A percentile compares a stretch with the other conserved stretches of the same genome.
phyloP scores from a whole-genome alignment of 2,888 invertebrate species.

The Eilema caniola region DNA sequence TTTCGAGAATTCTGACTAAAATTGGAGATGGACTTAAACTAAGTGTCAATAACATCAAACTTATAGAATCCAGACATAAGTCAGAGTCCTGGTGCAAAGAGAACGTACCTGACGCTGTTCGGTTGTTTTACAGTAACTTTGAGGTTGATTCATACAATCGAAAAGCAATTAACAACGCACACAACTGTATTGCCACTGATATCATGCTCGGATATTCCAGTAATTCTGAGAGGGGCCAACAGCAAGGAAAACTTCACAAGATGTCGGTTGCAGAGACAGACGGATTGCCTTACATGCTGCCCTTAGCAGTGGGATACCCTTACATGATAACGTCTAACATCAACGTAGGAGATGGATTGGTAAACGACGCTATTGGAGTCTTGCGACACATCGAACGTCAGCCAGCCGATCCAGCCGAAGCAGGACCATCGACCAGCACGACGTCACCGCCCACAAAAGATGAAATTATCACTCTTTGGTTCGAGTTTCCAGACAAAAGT shows the following conservation, averaged over 20 bases:
- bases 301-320: constrained; percentile 39
- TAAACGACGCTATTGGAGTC: constrained; percentile 39
- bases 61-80: constrained; percentile 54
- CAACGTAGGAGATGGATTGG: constrained; percentile 21
- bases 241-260: constrained; percentile 37
- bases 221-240: constrained; percentile 6
- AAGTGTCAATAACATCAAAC: constrained; percentile 38
- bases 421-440: constrained; percentile 30
- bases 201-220: constrained; percentile 39
- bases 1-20: constrained; percentile 58
- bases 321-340: constrained; percentile 43
- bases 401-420: constrained; percentile 29
- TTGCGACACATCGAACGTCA: constrained; percentile 38
- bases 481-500: constrained; percentile 29
- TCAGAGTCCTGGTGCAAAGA: constrained; percentile 45
- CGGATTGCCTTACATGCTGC: constrained; percentile 42
- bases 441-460: constrained; percentile 30
- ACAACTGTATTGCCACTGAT: constrained; percentile 39
- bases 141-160: constrained; percentile 54
- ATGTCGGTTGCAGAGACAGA: constrained; percentile 43
- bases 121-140: constrained; percentile 50
- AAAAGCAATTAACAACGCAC: constrained; percentile 38
- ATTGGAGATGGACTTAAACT: constrained; percentile 46
- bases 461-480: constrained; percentile 39
- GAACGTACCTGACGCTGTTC: constrained; percentile 33